These are phyloP conservation scores for Mesopsocus fuscifrons DNA, from an alignment of 2,888 invertebrate genomes.

Conservation along the genomic window DNA sequence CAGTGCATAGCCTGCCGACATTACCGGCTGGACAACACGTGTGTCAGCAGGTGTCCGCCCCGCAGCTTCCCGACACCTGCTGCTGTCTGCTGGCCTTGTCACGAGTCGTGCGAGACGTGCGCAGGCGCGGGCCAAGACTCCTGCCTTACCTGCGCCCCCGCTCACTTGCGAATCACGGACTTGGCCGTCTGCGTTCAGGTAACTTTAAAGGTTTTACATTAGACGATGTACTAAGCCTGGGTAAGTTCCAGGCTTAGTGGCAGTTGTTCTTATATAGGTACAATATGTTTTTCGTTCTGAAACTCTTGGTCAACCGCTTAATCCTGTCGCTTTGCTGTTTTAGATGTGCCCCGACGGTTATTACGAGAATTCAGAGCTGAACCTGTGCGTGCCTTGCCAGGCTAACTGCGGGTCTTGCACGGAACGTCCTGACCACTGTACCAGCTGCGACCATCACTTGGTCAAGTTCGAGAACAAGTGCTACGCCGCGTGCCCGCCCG, in stretches of 20 bases:
- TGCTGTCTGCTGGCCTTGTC: slow-evolving; percentile 68
- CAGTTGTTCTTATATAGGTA: too few species aligned
- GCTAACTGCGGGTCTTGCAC: slow-evolving; percentile 74
- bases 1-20: slow-evolving; percentile 70
- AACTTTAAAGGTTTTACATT: too few species aligned
- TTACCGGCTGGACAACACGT: slow-evolving; percentile 62
- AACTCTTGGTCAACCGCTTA: too few species aligned
- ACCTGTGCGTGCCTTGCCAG: slow-evolving; percentile 67
- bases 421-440: slow-evolving; percentile 62
- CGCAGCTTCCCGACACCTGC: slow-evolving; percentile 65
- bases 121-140: slow-evolving; percentile 75
- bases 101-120: slow-evolving; percentile 77
- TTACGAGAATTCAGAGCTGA: slow-evolving; percentile 54
- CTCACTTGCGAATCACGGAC: slow-evolving; percentile 64
- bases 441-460: slow-evolving; percentile 73
- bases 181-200: slow-evolving; percentile 71
- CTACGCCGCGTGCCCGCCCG: slow-evolving; percentile 60
- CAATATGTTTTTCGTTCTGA: too few species aligned
- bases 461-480: slow-evolving; percentile 67
- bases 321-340: not conserved
- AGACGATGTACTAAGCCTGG: too few species aligned
- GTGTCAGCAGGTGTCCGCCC: slow-evolving; percentile 68
- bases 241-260: too few species aligned
- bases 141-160: slow-evolving; percentile 67
- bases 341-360: slow-evolving; percentile 63